phyloP scores from a whole-genome alignment of 1,140 invertebrate genomes.

The Acromyrmex echinatior region DNA sequence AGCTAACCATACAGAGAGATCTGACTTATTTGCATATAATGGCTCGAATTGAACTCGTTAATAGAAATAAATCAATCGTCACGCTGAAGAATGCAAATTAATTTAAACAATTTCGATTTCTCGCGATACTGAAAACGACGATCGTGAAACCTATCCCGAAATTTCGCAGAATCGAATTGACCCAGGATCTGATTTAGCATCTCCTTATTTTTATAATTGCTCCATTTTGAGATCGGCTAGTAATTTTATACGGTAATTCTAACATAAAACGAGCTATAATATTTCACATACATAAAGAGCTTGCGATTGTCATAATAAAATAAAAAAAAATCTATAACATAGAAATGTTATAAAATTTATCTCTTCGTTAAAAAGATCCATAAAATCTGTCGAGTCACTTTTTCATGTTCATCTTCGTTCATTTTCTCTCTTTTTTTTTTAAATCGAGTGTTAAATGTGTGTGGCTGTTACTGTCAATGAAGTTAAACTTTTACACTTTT shows the following conservation, averaged over 20 bases:
- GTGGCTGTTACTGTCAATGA: conserved; percentile 49
- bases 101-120: conserved; percentile 4
- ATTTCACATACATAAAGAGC: not conserved
- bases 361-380: conserved; percentile 11
- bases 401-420: conserved; percentile 5
- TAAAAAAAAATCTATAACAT: not conserved
- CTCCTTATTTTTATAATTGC: conserved; percentile 20
- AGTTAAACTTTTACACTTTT: conserved; percentile 61
- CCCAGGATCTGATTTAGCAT: not conserved
- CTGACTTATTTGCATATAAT: conserved; percentile 86
- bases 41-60: conserved; percentile 77
- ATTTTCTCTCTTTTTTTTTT: not conserved
- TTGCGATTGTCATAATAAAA: not conserved
- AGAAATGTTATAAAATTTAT: conserved; percentile 23
- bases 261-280: not conserved
- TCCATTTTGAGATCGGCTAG: not conserved
- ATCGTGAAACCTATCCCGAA: not conserved
- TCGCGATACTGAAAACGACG: not conserved
- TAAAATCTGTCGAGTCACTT: conserved; percentile 26
- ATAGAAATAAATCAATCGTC: conserved; percentile 60
- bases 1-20: conserved; percentile 79
- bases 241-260: not conserved
- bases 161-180: conserved; percentile 17
- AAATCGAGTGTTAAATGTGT: conserved; percentile 58
- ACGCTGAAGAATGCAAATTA: conserved; percentile 38